A percentile compares a stretch with the other conserved stretches of the same genome.
phyloP scores from a whole-genome alignment of 2,797 vertebrate species.

The Antrozous pallidus region DNA sequence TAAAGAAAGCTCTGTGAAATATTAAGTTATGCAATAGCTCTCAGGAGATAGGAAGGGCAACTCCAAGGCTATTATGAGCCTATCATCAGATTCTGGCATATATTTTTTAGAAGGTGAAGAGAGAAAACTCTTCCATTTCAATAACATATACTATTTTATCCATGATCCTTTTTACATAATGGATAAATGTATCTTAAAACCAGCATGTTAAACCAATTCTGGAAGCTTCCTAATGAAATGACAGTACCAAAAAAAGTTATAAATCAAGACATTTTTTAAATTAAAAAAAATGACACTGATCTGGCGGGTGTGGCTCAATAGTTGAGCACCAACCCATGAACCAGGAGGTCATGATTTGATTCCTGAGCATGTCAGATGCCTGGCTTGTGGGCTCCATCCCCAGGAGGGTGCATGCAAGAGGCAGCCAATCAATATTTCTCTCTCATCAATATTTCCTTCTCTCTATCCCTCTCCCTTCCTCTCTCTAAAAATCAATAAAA shows the following conservation, averaged over 20 bases:
- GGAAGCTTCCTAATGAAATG: not conserved
- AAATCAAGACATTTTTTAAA: not conserved
- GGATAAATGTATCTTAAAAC: slow-evolving; percentile 15
- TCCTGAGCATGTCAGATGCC: no score
- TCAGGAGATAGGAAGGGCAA: not conserved
- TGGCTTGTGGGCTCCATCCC: no score
- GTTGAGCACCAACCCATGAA: no score
- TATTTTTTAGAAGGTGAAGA: not conserved
- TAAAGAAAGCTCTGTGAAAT: not conserved
- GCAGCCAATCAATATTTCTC: no score
- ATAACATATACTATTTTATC: not conserved
- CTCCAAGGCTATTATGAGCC: not conserved
- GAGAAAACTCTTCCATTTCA: not conserved
- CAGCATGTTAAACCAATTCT: slow-evolving; percentile 17
- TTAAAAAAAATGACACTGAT: not conserved
- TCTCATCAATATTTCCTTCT: no score
- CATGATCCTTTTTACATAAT: not conserved
- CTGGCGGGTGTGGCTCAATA: no score
- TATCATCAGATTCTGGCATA: not conserved
- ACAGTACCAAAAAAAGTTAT: not conserved
- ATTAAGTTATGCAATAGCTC: not conserved
- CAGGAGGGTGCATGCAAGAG: no score
- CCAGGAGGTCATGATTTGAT: no score
- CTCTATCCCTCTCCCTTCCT: no score
- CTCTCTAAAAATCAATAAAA: not conserved